Percentiles rank a stretch among this genome's conserved stretches.
phyloP scores from a whole-genome alignment of 2,888 invertebrate species.

The Neoitamus cyanurus region DNA sequence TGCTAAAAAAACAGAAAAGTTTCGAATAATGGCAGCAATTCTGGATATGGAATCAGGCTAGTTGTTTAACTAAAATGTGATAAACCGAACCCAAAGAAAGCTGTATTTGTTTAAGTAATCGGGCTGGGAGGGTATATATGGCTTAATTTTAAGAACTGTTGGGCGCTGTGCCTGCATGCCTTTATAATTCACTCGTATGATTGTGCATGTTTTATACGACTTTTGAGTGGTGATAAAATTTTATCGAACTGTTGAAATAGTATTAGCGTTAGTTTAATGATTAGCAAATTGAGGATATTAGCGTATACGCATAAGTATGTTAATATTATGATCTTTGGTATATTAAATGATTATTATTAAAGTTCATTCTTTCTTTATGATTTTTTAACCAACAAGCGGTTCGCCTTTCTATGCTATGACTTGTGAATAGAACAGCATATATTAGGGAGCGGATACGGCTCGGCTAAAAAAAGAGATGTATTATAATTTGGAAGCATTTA shows the following conservation, averaged over 20 bases:
- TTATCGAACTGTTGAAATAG: not conserved
- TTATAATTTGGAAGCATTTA: slow-evolving; percentile 31
- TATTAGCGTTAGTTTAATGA: not conserved
- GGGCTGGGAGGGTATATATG: not conserved
- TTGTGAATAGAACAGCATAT: no score
- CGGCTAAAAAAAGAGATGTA: no score
- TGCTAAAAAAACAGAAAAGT: not conserved
- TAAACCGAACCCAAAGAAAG: not conserved
- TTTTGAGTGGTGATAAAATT: not conserved
- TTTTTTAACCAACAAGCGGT: no score
- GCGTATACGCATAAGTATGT: not conserved
- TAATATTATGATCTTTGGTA: not conserved
- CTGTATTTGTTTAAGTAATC: not conserved
- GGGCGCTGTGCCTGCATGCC: no score
- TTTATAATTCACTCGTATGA: not conserved
- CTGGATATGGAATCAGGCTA: not conserved
- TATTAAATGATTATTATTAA: not conserved
- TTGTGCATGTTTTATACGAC: not conserved
- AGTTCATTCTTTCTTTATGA: no score
- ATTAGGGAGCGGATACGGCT: no score
- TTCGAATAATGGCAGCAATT: not conserved
- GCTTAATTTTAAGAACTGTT: not conserved
- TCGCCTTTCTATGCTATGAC: no score
- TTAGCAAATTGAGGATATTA: not conserved
- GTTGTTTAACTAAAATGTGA: not conserved